Conservation (phyloP, 2,888 invertebrate genomes). For the Glyphotaelius pellucidus region DNA sequence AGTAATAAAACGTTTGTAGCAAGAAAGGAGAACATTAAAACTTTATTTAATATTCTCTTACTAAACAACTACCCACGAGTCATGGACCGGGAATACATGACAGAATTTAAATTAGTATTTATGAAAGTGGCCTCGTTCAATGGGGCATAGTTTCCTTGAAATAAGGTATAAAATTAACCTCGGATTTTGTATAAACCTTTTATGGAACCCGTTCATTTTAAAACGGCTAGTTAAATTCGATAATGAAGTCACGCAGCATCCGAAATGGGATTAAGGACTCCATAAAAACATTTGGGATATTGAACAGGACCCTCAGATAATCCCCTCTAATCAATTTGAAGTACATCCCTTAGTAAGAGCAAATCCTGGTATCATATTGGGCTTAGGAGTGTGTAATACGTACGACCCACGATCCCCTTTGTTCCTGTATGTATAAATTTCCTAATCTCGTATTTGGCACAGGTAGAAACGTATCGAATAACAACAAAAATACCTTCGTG, state of each 20-base stretch:
- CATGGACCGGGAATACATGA: not conserved
- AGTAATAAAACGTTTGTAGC: not conserved
- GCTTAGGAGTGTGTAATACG: slow-evolving; percentile 2
- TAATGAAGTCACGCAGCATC: slow-evolving; percentile 42
- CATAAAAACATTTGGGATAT: slow-evolving; percentile 39
- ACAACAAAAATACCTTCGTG: not conserved
- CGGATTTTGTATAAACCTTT: not conserved
- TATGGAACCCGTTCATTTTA: slow-evolving; percentile 2
- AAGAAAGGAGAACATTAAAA: not conserved
- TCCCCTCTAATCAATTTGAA: slow-evolving; percentile 40
- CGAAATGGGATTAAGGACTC: slow-evolving; percentile 37
- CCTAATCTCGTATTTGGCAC: not conserved
- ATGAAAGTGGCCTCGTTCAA: not conserved
- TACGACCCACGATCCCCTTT: not conserved
- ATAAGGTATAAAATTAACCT: not conserved
- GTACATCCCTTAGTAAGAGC: not conserved
- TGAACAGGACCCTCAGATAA: slow-evolving; percentile 21
- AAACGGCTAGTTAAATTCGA: slow-evolving; percentile 27
- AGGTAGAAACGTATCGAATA: not conserved
- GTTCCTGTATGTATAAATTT: not conserved
- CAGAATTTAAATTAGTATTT: not conserved
- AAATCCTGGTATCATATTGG: not conserved
- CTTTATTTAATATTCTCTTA: not conserved
- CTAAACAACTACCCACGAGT: not conserved
- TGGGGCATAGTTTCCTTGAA: not conserved